A percentile compares a stretch with the other conserved stretches of the same genome.
Conservation (phyloP, 1,140 invertebrate genomes). For the Acromyrmex echinatior region DNA sequence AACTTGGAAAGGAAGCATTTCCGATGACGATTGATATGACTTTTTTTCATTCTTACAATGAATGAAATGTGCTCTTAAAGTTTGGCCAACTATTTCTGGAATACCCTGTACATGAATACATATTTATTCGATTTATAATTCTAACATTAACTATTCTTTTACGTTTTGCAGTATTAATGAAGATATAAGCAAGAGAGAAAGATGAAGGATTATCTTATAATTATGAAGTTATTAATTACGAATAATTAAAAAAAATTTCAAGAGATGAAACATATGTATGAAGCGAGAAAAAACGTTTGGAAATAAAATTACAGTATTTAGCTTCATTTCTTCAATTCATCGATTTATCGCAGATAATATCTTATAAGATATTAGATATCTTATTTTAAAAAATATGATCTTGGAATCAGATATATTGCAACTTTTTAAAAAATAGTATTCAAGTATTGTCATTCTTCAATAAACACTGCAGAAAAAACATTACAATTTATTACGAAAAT, state of each 20-base stretch:
- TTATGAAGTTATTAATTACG: background rate
- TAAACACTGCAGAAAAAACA: background rate
- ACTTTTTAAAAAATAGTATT: background rate
- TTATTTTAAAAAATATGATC: background rate
- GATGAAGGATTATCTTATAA: background rate
- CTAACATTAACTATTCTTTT: background rate
- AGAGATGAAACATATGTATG: background rate
- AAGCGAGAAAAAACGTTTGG: background rate
- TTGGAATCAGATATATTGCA: background rate
- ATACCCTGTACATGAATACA: background rate
- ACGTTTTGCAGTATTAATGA: conserved; percentile 3
- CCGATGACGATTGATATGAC: no score
- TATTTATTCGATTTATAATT: conserved; percentile 5
- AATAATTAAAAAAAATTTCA: conserved; percentile 8
- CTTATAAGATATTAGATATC: background rate
- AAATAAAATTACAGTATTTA: background rate
- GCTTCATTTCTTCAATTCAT: background rate
- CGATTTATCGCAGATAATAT: background rate
- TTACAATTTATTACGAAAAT: background rate
- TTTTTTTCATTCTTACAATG: no score
- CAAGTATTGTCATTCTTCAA: background rate
- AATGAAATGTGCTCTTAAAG: no score
- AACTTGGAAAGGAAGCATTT: no score
- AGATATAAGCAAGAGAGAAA: background rate
- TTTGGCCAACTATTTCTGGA: no score